A percentile compares a stretch with the other conserved stretches of the same genome.
Evolutionary conservation across 2,888 invertebrate species (phyloP).

Genomic region (Embidobia sp.): DNA sequence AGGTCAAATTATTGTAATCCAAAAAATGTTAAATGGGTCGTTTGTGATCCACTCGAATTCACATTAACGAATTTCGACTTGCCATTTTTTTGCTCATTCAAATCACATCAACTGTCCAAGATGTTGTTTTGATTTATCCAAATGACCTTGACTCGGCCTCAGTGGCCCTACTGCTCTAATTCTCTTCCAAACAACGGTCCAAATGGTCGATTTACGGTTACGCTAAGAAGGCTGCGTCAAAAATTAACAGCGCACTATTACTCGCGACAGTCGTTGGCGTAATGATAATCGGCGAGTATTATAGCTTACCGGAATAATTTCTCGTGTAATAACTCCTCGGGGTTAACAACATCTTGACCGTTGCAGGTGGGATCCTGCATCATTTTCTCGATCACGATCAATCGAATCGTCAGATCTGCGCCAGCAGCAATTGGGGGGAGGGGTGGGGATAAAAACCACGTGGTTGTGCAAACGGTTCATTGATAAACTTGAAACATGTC

Average conservation of each 20-base stretch:
- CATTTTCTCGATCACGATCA: no score
- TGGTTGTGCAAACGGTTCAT: slow-evolving; percentile 15
- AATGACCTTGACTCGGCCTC: slow-evolving; percentile 7
- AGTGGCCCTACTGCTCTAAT: slow-evolving; percentile 16
- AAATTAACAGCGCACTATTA: no score
- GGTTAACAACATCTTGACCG: slow-evolving; percentile 34
- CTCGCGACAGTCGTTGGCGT: slow-evolving; percentile 23
- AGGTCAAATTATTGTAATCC: no score
- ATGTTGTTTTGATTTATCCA: not conserved
- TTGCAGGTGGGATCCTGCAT: no score
- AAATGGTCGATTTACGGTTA: slow-evolving; percentile 13
- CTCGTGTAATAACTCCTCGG: slow-evolving; percentile 32
- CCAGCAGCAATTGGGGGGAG: not conserved
- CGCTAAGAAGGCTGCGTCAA: slow-evolving; percentile 1
- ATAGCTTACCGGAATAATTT: slow-evolving; percentile 44
- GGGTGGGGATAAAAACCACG: slow-evolving; percentile 11
- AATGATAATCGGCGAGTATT: slow-evolving; percentile 38
- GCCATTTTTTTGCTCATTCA: no score
- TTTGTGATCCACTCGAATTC: no score
- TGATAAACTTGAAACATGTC: slow-evolving; percentile 38
- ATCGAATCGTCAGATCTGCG: no score
- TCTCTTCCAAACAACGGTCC: not conserved
- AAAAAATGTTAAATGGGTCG: no score
- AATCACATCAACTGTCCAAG: no score
- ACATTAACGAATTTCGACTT: no score